Evolutionary conservation across 92 coral and sea anemone genomes (phyloP).

Genomic region (Parazoanthus atlanticus): DNA sequence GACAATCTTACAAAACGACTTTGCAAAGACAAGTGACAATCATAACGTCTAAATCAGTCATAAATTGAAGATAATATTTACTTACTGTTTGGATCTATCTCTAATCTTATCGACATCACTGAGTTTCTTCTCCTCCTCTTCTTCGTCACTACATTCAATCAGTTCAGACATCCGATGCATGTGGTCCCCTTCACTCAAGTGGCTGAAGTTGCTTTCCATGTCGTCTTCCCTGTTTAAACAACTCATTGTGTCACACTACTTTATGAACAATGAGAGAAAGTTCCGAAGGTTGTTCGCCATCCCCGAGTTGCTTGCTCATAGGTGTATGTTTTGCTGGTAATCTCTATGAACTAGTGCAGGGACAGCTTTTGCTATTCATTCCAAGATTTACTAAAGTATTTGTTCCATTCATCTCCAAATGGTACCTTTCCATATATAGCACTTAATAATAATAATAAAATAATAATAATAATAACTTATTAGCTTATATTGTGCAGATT

Average conservation of each 20-base stretch:
- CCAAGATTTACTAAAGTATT: too few species aligned
- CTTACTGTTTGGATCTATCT: conserved; percentile 83
- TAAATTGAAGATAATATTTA: background rate
- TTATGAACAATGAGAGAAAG: too few species aligned
- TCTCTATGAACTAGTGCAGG: too few species aligned
- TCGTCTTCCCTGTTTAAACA: conserved; percentile 82
- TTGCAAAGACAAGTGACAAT: too few species aligned
- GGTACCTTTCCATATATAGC: too few species aligned
- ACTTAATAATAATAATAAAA: too few species aligned
- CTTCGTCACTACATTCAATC: conserved; percentile 92
- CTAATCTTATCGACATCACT: conserved; percentile 49
- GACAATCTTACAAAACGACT: background rate
- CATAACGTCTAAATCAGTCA: background rate
- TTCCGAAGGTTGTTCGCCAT: background rate
- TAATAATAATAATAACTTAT: too few species aligned
- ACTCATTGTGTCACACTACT: too few species aligned
- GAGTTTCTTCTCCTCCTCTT: conserved; percentile 58
- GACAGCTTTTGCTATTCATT: too few species aligned
- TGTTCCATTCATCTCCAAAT: too few species aligned
- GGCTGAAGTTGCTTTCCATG: conserved; percentile 99
- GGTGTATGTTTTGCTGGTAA: background rate
- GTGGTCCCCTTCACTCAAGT: conserved; percentile 91
- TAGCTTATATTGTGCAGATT: too few species aligned
- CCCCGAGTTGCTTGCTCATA: background rate
- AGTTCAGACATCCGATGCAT: conserved; percentile 82